Evolutionary conservation across 2,888 invertebrate species (phyloP).

Genomic region (Hypercompe scribonia): DNA sequence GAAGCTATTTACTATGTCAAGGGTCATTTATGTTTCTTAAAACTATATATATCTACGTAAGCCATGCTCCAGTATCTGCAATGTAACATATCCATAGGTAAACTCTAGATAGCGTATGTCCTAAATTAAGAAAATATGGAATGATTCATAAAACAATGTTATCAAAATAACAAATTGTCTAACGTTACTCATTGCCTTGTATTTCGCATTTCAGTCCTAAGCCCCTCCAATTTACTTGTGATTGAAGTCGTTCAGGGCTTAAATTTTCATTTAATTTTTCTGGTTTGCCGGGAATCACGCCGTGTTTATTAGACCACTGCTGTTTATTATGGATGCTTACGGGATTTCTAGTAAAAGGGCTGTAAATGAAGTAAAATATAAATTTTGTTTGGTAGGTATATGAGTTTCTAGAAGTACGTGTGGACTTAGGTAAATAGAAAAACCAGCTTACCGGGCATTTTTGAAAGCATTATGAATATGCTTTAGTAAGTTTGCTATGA

Average conservation of each 20-base stretch:
- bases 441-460: too few relatives aligned
- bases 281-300: neutral
- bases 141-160: neutral
- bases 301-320: neutral
- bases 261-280: conserved; percentile 2
- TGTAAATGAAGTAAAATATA: neutral
- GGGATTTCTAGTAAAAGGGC: neutral
- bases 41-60: neutral
- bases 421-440: neutral
- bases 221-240: conserved; percentile 5
- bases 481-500: too few relatives aligned
- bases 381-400: neutral
- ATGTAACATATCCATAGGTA: neutral
- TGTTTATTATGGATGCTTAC: neutral
- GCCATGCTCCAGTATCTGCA: neutral
- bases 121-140: neutral
- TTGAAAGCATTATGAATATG: too few relatives aligned
- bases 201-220: neutral
- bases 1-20: too few relatives aligned
- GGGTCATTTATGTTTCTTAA: too few relatives aligned
- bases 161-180: conserved; percentile 1
- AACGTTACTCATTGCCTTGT: conserved; percentile 1
- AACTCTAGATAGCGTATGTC: neutral
- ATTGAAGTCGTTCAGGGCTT: conserved; percentile 4
- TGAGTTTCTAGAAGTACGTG: neutral